Evolutionary conservation across 2,888 invertebrate genomes (phyloP), one percentile per base, ranked within the genome.

Genomic region (Drosophila subsilvestris): DNA sequence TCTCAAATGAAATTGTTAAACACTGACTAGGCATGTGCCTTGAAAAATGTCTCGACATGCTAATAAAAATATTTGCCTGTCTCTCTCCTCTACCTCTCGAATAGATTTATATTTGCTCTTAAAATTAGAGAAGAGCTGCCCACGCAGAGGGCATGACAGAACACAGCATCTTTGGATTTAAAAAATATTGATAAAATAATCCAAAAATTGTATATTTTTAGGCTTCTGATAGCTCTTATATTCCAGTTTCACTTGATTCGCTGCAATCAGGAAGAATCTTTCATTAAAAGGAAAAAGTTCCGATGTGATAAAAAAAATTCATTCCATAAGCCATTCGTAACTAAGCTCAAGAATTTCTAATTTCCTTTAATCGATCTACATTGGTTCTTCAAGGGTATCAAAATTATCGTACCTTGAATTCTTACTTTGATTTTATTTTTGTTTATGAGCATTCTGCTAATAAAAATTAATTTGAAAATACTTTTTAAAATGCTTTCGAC

Each of bases 401-500:
- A 37, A 14, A 14, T 37, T 2, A 14, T 14, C 37, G 2, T 14
- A 14, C 45, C 48, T 32, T 61, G 42, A 18, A 25, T 62, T 50
- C 45, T 60, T 60, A 44, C 58, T 79, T 14, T 65, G 58, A 55
- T 60, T 74, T 75, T 75, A 63, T 74, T 74, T 75, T 75, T 84
- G 74, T 78, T 86, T 88, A 88, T 83, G 86, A 88, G 79, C 85
- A 74, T 69, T 62, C 76, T 62, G 76, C 76, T 88, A 87, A 88
- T 88, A 83, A 86, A 88, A 88, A 88, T 86, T 86, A 83, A 83
- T 88, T 83, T 80, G 81, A 83, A 83, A 88, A 83, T 88, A 88
- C 85, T 84, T 86, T 88, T 74, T 78, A 83, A 83, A 88, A 84
- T 81, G 80, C 81, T 71, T 83, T 80, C 67, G 63, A 61, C 78